These are phyloP conservation scores for Drosophila mayaguana DNA, from an alignment of 2,888 invertebrate species.

Conservation along the genomic window DNA sequence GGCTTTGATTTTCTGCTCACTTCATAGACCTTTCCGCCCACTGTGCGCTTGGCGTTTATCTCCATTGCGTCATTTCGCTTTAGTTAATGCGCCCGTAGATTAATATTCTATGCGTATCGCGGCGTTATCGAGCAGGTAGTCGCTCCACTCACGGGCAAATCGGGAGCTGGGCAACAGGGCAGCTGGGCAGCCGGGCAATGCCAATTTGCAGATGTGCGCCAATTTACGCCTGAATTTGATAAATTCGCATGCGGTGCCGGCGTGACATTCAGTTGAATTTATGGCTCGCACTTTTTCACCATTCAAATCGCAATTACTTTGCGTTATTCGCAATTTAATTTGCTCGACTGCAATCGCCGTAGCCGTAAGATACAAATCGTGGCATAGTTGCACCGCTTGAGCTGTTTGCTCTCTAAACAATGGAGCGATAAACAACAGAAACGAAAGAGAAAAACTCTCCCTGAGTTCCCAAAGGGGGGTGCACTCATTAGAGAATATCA, in stretches of 20 bases:
- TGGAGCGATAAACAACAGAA: slow-evolving; percentile 46
- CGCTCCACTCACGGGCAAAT: slow-evolving; percentile 22
- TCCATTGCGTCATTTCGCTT: slow-evolving; percentile 76
- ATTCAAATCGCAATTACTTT: slow-evolving; percentile 82
- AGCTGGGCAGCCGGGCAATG: slow-evolving; percentile 44
- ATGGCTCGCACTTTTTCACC: slow-evolving; percentile 78
- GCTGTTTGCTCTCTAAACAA: slow-evolving; percentile 67
- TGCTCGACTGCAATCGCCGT: slow-evolving; percentile 35
- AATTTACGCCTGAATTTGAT: slow-evolving; percentile 80
- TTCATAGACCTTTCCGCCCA: slow-evolving; percentile 26
- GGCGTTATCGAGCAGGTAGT: slow-evolving; percentile 47
- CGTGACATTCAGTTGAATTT: slow-evolving; percentile 83
- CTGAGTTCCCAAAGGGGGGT: slow-evolving; percentile 9
- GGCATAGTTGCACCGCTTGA: slow-evolving; percentile 42
- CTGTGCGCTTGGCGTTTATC: slow-evolving; percentile 58
- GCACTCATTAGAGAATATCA: slow-evolving; percentile 42
- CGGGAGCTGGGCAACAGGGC: slow-evolving; percentile 30
- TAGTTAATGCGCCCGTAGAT: slow-evolving; percentile 75
- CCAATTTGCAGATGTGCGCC: slow-evolving; percentile 78
- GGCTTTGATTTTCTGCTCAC: too few relatives aligned
- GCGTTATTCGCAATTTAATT: slow-evolving; percentile 79
- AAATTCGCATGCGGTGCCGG: slow-evolving; percentile 80
- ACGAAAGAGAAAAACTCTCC: not conserved
- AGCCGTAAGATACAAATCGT: slow-evolving; percentile 30
- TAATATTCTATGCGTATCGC: slow-evolving; percentile 80